These are phyloP conservation scores for Bambusicola thoracicus DNA, from an alignment of 2,113 vertebrate genomes.

Conservation along the genomic window DNA sequence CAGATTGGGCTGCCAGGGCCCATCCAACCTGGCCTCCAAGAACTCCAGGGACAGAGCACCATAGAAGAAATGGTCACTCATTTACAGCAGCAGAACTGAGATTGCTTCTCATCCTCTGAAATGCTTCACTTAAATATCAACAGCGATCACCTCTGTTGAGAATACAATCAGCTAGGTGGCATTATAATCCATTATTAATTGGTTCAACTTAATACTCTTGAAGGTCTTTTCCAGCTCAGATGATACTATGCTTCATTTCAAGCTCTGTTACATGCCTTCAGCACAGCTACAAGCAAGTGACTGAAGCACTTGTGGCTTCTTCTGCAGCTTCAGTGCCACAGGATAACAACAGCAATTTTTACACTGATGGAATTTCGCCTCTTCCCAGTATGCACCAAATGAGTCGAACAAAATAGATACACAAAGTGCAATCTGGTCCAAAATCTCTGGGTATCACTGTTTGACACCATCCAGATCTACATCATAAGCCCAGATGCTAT, in stretches of 20 bases:
- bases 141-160: not conserved
- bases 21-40: not conserved
- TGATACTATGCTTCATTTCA: not conserved
- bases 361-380: rapidly evolving
- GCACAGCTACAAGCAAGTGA: too few species aligned
- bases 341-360: not conserved
- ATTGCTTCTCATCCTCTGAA: not conserved
- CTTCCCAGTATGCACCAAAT: too few species aligned
- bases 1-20: not conserved
- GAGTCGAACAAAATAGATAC: not conserved
- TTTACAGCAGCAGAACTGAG: rapidly evolving
- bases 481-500: not conserved
- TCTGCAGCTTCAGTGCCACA: not conserved
- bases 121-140: not conserved
- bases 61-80: not conserved
- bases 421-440: not conserved
- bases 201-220: not conserved
- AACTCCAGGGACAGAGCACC: not conserved
- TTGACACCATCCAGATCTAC: not conserved
- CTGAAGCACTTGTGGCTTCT: not conserved
- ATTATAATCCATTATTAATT: not conserved
- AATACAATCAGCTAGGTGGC: not conserved
- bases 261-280: not conserved
- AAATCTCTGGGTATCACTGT: not conserved
- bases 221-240: not conserved